Evolutionary conservation across 2,113 vertebrate species (phyloP), one percentile per base, ranked within the genome.

Genomic region (Murina feae): DNA sequence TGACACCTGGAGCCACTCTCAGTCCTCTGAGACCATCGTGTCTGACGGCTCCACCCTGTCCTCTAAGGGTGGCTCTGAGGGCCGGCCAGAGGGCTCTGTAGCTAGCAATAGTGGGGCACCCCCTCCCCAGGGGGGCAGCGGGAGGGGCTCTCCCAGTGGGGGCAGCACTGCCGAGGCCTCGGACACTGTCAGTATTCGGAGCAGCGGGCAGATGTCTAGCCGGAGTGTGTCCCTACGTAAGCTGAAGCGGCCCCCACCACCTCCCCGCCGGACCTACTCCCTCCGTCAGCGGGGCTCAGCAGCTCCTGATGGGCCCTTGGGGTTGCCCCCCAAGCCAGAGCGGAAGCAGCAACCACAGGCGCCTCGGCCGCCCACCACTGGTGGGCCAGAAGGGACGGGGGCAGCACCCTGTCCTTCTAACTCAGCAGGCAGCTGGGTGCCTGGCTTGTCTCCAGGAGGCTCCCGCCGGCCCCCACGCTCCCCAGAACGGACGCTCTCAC

Each of bases 1-100:
- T 6, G 99, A 99, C 94, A 99, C 98, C 96, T 98, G 99, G 98
- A 99, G 99, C 95, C 98, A 99, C 96, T 99, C 99, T 0, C 99
- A 99, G 90, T 99, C 99, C 96, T 99, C 99, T 0, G 99, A 99
- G 97, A 99, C 99, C 37, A 98, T 99, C 0, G 98, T 99, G 51
- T 99, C 99, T 72, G 98, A 99, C 55, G 98, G 98, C 39, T 99
- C 99, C 44, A 99, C 99, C 39, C 98, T 98, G 37, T 99, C 99
- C 44, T 99, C 99, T 0, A 99, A 99, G 81, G 98, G 98, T 0
- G 99, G 98, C 87, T 97, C 97, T 0, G 95, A 97, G 10, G 96
- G 98, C 82, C 98, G 93, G 90, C 90, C 85, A 0, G 96, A 97
- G 89, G 60, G 95, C 89, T 96, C 93, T 3, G 89, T 86, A 75